phyloP scores from a whole-genome alignment of 2,797 vertebrate species.

The Dromococcyx pavoninus region DNA sequence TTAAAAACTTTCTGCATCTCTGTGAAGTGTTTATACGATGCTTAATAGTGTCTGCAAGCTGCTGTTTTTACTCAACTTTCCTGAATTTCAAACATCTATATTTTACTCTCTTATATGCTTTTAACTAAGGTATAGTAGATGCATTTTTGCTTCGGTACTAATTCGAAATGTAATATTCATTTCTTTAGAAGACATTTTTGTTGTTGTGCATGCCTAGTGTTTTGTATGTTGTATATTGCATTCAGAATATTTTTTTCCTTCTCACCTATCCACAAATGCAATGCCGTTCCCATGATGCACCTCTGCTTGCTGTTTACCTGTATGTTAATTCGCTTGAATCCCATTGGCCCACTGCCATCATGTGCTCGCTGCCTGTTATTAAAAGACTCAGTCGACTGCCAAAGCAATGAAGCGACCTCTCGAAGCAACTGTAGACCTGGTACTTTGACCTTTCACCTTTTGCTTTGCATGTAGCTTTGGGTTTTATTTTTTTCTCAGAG shows the following conservation, averaged over 20 bases:
- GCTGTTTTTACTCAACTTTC: slow-evolving; percentile 85
- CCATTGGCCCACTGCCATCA: slow-evolving; percentile 99
- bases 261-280: slow-evolving; percentile 99
- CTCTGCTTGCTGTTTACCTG: slow-evolving; percentile 99
- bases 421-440: slow-evolving; percentile 93
- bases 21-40: slow-evolving; percentile 81
- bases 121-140: slow-evolving; percentile 90
- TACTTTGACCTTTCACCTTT: slow-evolving; percentile 99
- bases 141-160: slow-evolving; percentile 91
- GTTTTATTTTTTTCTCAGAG: slow-evolving; percentile 74
- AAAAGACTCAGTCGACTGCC: slow-evolving; percentile 99
- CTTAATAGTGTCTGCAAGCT: slow-evolving; percentile 84
- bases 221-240: slow-evolving; percentile 99
- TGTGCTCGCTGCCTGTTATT: slow-evolving; percentile 99
- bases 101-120: slow-evolving; percentile 89
- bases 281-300: slow-evolving; percentile 99
- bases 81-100: slow-evolving; percentile 87
- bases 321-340: slow-evolving; percentile 99
- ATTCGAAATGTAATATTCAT: slow-evolving; percentile 89
- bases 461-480: slow-evolving; percentile 98
- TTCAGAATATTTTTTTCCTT: slow-evolving; percentile 99
- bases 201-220: slow-evolving; percentile 99
- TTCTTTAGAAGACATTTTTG: slow-evolving; percentile 91
- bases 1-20: slow-evolving; percentile 74
- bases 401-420: slow-evolving; percentile 99